These are phyloP conservation scores for Pecten maximus DNA, from an alignment of 2,888 invertebrate genomes.

Conservation along the genomic window DNA sequence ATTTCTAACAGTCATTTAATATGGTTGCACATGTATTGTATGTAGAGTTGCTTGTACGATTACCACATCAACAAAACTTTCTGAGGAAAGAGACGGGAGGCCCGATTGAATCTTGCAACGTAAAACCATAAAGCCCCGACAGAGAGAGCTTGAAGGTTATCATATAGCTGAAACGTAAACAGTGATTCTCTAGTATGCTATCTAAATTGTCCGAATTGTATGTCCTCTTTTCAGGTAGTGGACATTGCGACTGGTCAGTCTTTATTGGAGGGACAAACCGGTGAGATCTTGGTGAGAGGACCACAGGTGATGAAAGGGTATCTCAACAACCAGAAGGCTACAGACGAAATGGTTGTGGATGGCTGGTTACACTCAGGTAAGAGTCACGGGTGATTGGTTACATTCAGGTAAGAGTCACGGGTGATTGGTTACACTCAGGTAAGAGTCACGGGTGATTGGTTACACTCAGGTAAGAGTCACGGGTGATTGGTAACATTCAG, in stretches of 20 bases:
- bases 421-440: background rate
- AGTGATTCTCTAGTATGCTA: too few species aligned
- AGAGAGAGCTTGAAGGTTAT: too few species aligned
- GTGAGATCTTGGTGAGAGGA: conserved; percentile 93
- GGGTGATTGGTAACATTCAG: background rate
- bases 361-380: conserved; percentile 89
- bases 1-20: too few species aligned
- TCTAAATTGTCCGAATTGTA: too few species aligned
- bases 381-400: conserved; percentile 75
- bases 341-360: conserved; percentile 86
- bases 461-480: conserved; percentile 75
- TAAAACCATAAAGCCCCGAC: too few species aligned
- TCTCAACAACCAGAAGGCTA: conserved; percentile 88
- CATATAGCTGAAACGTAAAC: too few species aligned
- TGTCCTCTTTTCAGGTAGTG: conserved; percentile 76
- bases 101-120: too few species aligned
- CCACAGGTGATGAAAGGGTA: conserved; percentile 93
- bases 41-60: too few species aligned
- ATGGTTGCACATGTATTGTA: too few species aligned
- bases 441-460: conserved; percentile 87
- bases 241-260: conserved; percentile 84
- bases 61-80: too few species aligned
- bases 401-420: background rate
- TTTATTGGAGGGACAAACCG: conserved; percentile 87
- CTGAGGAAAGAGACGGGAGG: too few species aligned